A percentile compares a stretch with the other conserved stretches of the same genome.
phyloP scores from a whole-genome alignment of 2,888 invertebrate species.

The Clepsis dumicolana region DNA sequence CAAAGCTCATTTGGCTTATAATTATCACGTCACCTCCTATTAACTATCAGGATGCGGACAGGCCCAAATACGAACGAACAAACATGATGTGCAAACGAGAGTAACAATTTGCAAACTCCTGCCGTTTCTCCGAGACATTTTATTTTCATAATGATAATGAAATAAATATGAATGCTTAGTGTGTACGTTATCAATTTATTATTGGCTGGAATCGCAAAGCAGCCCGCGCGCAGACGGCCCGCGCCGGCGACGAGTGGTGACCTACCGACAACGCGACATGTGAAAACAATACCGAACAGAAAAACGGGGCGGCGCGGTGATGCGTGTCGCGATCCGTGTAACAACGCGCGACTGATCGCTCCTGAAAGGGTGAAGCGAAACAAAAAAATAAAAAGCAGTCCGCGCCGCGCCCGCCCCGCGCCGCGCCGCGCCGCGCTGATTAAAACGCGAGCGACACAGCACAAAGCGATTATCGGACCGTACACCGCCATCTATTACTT shows the following conservation, averaged over 20 bases:
- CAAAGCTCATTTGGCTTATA: not conserved
- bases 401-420: constrained; percentile 32
- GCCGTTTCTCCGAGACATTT: not conserved
- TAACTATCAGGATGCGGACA: not conserved
- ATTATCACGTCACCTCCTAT: not conserved
- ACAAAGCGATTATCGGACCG: constrained; percentile 82
- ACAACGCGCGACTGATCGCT: constrained; percentile 77
- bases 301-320: constrained; percentile 56
- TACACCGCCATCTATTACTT: constrained; percentile 67
- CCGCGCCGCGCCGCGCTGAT: constrained; percentile 70
- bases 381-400: constrained; percentile 58
- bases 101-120: not conserved
- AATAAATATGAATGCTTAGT: no score
- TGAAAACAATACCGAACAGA: constrained; percentile 48
- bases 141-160: no score
- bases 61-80: not conserved
- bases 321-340: constrained; percentile 68
- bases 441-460: constrained; percentile 69
- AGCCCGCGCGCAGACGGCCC: not conserved
- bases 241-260: constrained; percentile 27
- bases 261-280: constrained; percentile 54
- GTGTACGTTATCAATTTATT: not conserved
- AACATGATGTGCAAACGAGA: no score
- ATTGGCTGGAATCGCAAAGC: not conserved
- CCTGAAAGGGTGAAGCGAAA: constrained; percentile 72